phyloP scores from a whole-genome alignment of 1,140 invertebrate species.

The Goniozus legneri region DNA sequence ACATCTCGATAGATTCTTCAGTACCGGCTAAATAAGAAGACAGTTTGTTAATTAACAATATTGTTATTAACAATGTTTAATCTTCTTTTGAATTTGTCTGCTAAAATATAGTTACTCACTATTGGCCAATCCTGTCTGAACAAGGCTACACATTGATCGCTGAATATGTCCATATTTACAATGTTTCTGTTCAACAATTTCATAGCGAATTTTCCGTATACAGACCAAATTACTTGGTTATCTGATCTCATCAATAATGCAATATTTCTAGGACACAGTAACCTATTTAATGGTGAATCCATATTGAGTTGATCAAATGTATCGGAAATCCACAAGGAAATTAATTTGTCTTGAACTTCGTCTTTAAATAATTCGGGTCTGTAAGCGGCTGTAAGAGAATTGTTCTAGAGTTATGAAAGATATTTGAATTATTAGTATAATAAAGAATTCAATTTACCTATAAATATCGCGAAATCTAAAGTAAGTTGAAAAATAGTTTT shows the following conservation, averaged over 20 bases:
- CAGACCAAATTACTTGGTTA: slow-evolving; percentile 32
- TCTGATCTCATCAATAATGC: slow-evolving; percentile 38
- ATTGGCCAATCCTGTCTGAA: slow-evolving; percentile 51
- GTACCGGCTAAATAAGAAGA: slow-evolving; percentile 27
- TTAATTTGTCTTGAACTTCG: slow-evolving; percentile 38
- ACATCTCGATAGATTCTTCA: slow-evolving; percentile 43
- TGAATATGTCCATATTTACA: slow-evolving; percentile 41
- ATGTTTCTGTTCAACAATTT: slow-evolving; percentile 40
- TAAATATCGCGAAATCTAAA: slow-evolving; percentile 40
- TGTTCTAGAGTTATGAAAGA: neutral
- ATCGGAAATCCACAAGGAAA: slow-evolving; percentile 50
- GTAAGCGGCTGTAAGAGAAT: slow-evolving; percentile 34
- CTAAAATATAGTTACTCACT: slow-evolving; percentile 27
- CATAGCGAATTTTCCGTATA: slow-evolving; percentile 38
- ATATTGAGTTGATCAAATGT: slow-evolving; percentile 23
- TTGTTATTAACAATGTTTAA: neutral
- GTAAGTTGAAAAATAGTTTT: slow-evolving; percentile 35
- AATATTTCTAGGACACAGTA: slow-evolving; percentile 51
- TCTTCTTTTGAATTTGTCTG: neutral
- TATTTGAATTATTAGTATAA: neutral
- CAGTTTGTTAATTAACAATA: slow-evolving; percentile 2
- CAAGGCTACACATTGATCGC: slow-evolving; percentile 49
- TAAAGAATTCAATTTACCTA: slow-evolving; percentile 38
- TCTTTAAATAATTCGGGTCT: slow-evolving; percentile 32
- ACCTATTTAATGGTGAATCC: slow-evolving; percentile 30